Evolutionary conservation across 1,140 invertebrate species (phyloP).

Genomic region (Aradophagus sp.): DNA sequence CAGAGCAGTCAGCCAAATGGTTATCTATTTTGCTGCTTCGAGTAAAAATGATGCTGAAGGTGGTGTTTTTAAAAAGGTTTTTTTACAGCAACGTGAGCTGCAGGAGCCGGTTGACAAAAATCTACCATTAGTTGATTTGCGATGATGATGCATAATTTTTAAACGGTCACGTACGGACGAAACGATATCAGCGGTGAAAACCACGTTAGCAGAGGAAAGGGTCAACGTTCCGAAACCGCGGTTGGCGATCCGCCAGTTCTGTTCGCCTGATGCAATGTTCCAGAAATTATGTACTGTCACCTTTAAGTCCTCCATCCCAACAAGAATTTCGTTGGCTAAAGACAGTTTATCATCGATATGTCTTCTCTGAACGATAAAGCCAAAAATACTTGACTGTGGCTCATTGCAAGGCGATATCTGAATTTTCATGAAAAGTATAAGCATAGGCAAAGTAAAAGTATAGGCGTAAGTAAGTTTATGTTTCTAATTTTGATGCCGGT

Average conservation of each 20-base stretch:
- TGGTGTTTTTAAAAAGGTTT: too few species aligned
- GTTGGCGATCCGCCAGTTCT: conserved; percentile 62
- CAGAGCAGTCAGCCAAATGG: neutral
- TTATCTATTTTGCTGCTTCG: conserved; percentile 6
- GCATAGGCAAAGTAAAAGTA: too few species aligned
- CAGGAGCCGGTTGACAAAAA: conserved; percentile 19
- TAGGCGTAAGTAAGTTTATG: conserved; percentile 18
- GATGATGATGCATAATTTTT: conserved; percentile 48
- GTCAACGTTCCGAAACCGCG: conserved; percentile 63
- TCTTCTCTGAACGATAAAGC: conserved; percentile 38
- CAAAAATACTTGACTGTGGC: conserved; percentile 39
- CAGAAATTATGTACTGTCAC: conserved; percentile 64
- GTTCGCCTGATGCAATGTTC: conserved; percentile 55
- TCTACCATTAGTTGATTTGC: conserved; percentile 49
- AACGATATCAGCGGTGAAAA: conserved; percentile 26
- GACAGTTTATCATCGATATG: conserved; percentile 44
- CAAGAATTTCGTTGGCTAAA: conserved; percentile 25
- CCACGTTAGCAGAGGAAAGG: conserved; percentile 37
- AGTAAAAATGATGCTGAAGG: conserved; percentile 27
- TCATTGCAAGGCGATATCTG: conserved; percentile 37
- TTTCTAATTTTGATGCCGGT: neutral
- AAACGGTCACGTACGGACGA: conserved; percentile 26
- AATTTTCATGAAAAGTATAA: conserved; percentile 20
- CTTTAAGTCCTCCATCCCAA: conserved; percentile 48
- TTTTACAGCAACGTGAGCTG: conserved; percentile 17